Base-by-base conservation (phyloP, 2,113 vertebrate genomes). In the Hystrix cristata region DNA sequence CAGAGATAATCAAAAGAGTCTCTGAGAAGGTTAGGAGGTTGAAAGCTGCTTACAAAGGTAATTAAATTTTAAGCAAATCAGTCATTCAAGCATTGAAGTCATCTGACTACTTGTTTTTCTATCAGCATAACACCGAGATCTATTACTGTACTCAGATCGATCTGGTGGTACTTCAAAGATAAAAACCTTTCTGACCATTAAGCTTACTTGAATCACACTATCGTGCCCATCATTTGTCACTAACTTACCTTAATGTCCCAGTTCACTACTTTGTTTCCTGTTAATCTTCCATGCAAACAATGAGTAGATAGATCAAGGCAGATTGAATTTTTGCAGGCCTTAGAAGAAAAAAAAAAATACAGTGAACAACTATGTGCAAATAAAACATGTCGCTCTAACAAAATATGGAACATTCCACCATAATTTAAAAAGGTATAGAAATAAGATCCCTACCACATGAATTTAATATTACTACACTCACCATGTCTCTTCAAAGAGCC, bases 211-310 rank as follows among this genome's bases (percentile, higher is more conserved):
- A 60, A 51, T 78, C n/a, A 86, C 27, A 95, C 21, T 69, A 92
- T 1, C 7, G 48, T 90, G 46, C 19, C 53, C 5, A 46, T 19
- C 34, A 71, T 91, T 91, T 88, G 92, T 65, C 48, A 97, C 55
- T 14, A 76, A 82, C 74, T 96, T 98, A 99, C 99, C 99, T 99
- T 99, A 90, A 99, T 99, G 81, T 99, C 99, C 99, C 99, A 99
- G 98, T 99, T 99, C 78, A 99, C 99, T 3, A 99, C 99, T 99
- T 99, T 99, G 98, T 99, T 99, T 96, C 99, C 99, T n/a, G 99
- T 99, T 97, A 99, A 98, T 83, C 99, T 99, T 97, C 99, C 99
- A 57, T 99, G 99, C 80, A 99, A 98, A 98, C 98, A 98, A 98
- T 99, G 99, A 80, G 99, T 96, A 80, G 99, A 99, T 95, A 99